Evolutionary conservation across 2,888 invertebrate genomes (phyloP), one percentile per base, ranked within the genome.

Genomic region (Aleiodes testaceus): DNA sequence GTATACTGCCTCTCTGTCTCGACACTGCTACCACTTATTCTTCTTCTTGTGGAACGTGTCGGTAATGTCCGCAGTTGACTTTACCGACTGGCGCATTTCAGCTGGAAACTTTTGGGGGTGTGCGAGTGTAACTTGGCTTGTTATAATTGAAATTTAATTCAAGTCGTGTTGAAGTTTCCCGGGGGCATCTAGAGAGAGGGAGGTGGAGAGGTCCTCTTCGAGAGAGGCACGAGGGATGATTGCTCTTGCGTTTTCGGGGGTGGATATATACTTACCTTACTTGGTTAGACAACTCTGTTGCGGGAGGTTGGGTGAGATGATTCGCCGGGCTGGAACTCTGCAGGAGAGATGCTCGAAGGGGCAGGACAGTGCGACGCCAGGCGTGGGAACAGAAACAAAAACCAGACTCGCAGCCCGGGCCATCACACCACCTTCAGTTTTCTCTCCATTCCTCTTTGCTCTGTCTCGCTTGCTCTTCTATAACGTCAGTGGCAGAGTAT

Each of bases 71-170:
- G 20, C 20, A 44, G 53, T 65, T 68, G 69, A 67, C 52, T 73
- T 65, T 69, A 69, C 63, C 72, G 66, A 70, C 73, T 72, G 74
- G 73, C 59, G 71, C 55, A 42, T 64, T 11, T 61, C 44, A 16
- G 6, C 11, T 59, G 18, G 12, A 11, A n/a, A 49, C 5, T n/a
- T 49, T 49, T n/a, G n/a, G 16, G 49, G 14, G 14, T 6, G n/a
- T 26, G 6, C n/a, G 36, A 36, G 42, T 12, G n/a, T 71, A 61
- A 70, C 59, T 55, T 44, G 20, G 36, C 36, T 36, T 59, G 82
- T 81, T 84, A 85, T 88, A 88, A 88, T 88, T 88, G 88, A 88
- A 88, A 88, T 88, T 88, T 88, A 88, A 88, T 88, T 88, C 88
- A 88, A 87, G 86, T 86, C 84, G 85, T 82, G 82, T 79, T 85